Evolutionary conservation across 2,113 vertebrate genomes (phyloP).

Genomic region (Vidua macroura): DNA sequence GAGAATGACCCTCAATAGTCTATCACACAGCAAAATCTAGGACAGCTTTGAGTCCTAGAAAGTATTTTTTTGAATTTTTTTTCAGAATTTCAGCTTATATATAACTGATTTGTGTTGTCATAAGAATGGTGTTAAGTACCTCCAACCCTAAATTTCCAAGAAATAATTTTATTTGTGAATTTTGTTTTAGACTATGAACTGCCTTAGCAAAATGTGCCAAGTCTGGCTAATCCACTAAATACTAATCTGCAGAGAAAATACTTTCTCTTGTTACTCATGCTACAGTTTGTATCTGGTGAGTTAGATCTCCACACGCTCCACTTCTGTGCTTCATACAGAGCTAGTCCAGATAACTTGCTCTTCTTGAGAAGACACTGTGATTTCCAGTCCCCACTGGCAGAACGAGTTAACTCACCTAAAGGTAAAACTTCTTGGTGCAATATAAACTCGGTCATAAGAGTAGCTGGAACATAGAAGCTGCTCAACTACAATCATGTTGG

Average conservation of each 20-base stretch:
- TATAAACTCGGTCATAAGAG: neutral
- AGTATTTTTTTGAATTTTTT: neutral
- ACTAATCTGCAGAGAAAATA: neutral
- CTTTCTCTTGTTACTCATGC: neutral
- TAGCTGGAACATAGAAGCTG: neutral
- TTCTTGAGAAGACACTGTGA: neutral
- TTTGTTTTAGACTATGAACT: neutral
- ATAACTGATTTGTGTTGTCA: neutral
- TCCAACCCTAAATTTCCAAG: neutral
- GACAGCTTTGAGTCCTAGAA: neutral
- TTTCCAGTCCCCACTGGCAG: neutral
- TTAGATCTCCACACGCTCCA: neutral
- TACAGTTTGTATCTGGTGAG: accelerated
- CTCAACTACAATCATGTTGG: accelerated
- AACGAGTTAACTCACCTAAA: neutral
- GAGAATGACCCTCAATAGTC: neutral
- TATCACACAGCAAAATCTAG: neutral
- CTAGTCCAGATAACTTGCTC: neutral
- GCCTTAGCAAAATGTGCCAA: neutral
- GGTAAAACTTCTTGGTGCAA: neutral
- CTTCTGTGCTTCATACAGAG: neutral
- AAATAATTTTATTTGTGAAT: neutral
- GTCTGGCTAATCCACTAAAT: neutral
- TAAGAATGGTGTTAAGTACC: neutral
- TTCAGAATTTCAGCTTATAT: neutral